Evolutionary conservation across 2,888 invertebrate genomes (phyloP).

Genomic region (Coremacera marginata): DNA sequence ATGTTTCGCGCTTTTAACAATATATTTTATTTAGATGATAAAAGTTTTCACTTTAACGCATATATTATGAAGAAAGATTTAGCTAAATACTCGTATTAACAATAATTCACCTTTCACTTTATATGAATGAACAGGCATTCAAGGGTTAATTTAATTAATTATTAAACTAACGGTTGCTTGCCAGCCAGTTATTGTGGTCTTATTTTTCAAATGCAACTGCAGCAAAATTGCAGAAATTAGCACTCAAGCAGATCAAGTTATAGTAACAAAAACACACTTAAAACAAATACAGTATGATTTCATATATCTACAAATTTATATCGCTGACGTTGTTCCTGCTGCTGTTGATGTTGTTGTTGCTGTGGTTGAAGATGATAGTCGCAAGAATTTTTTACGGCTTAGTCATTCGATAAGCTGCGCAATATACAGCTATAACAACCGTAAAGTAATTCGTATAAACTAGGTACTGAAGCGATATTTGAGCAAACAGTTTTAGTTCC

Average conservation of each 20-base stretch:
- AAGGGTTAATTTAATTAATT: background rate
- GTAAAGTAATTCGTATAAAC: background rate
- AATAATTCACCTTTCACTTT: slow-evolving; percentile 32
- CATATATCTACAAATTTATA: background rate
- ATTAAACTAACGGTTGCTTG: background rate
- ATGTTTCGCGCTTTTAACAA: background rate
- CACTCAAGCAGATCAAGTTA: slow-evolving; percentile 10
- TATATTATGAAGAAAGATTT: background rate
- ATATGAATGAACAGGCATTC: background rate
- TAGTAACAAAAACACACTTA: background rate
- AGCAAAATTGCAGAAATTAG: background rate
- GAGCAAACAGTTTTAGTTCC: background rate
- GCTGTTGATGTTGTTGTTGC: background rate
- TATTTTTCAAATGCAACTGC: background rate
- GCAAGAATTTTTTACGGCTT: slow-evolving; percentile 34
- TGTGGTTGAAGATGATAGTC: slow-evolving; percentile 7
- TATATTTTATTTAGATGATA: background rate
- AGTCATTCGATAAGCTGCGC: slow-evolving; percentile 29
- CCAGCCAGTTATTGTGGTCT: background rate
- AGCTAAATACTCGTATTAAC: background rate
- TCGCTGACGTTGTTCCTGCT: background rate
- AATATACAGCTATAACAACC: background rate
- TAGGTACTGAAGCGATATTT: background rate
- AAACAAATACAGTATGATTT: background rate
- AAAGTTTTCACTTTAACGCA: slow-evolving; percentile 31